Evolutionary conservation across 1,140 invertebrate genomes (phyloP).

Genomic region (Eubasilissa regina): DNA sequence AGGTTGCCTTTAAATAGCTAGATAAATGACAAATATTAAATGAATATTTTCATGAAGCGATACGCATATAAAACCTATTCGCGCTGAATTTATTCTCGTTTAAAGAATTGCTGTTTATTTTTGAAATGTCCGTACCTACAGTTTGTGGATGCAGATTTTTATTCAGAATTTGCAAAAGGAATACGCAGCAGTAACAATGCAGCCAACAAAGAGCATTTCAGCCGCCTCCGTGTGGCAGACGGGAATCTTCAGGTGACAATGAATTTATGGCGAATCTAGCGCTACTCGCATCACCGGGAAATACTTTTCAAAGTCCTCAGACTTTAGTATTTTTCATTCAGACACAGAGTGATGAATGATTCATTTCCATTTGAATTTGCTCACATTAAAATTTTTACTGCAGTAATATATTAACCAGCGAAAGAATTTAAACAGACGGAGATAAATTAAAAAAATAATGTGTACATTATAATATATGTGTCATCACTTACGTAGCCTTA

Average conservation of each 20-base stretch:
- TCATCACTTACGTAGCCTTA: background rate
- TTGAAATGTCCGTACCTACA: no score
- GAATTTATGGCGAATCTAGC: slow-evolving; percentile 52
- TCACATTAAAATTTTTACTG: slow-evolving; percentile 22
- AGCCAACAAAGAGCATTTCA: slow-evolving; percentile 48
- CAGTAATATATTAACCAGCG: slow-evolving; percentile 13
- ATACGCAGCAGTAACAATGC: slow-evolving; percentile 44
- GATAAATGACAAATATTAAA: no score
- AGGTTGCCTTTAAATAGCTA: no score
- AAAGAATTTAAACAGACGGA: slow-evolving; percentile 44
- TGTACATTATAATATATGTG: background rate
- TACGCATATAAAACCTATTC: no score
- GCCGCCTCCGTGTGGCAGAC: background rate
- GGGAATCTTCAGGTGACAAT: slow-evolving; percentile 47
- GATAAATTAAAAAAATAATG: slow-evolving; percentile 43
- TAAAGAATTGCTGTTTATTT: no score
- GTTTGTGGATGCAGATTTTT: slow-evolving; percentile 21
- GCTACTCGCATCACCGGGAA: slow-evolving; percentile 34
- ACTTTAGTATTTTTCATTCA: slow-evolving; percentile 38
- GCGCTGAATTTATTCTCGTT: no score
- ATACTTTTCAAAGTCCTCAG: slow-evolving; percentile 43
- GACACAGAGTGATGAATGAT: slow-evolving; percentile 48
- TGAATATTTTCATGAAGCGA: no score
- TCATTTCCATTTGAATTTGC: slow-evolving; percentile 52
- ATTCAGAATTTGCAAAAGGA: slow-evolving; percentile 40